A percentile compares a stretch with the other conserved stretches of the same genome.
phyloP scores from a whole-genome alignment of 2,113 vertebrate species.

The Ahaetulla prasina region DNA sequence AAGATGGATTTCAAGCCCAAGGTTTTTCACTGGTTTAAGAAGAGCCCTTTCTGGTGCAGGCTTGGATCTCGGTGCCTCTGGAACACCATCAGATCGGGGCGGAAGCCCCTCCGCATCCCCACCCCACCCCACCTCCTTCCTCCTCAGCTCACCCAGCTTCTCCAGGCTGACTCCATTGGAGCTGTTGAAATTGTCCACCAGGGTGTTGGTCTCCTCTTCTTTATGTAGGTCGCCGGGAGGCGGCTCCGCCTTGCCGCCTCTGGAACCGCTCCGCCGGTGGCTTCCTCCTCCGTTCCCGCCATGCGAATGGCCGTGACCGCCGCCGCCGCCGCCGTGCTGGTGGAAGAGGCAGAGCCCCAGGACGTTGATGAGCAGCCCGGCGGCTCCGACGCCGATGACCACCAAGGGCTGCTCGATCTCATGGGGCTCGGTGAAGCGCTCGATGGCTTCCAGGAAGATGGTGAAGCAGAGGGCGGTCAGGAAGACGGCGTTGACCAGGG shows the following conservation, averaged over 20 bases:
- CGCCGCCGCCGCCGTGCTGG: slow-evolving; percentile 77
- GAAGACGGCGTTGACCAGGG: slow-evolving; percentile 94
- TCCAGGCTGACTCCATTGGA: slow-evolving; percentile 74
- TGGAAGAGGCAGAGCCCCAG: slow-evolving; percentile 93
- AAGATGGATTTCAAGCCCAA: too few relatives aligned
- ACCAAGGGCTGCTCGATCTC: slow-evolving; percentile 85
- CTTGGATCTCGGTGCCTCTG: not conserved
- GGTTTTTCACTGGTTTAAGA: not conserved
- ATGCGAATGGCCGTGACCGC: slow-evolving; percentile 77
- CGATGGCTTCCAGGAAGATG: slow-evolving; percentile 91
- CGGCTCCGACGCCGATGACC: slow-evolving; percentile 82
- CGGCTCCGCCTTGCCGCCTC: slow-evolving; percentile 51
- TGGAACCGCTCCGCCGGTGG: not conserved
- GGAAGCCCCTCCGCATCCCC: fast-evolving
- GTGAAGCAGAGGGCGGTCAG: slow-evolving; percentile 96
- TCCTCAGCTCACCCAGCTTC: slow-evolving; percentile 38
- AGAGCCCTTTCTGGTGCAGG: not conserved
- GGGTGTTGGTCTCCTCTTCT: slow-evolving; percentile 92
- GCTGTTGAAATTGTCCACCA: slow-evolving; percentile 81
- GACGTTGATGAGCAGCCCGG: slow-evolving; percentile 90
- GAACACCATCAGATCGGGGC: too few relatives aligned
- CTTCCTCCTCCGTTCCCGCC: slow-evolving; percentile 70
- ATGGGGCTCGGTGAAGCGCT: slow-evolving; percentile 90
- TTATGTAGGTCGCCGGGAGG: slow-evolving; percentile 68
- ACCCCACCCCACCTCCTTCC: slow-evolving; percentile 26